phyloP scores from a whole-genome alignment of 2,113 vertebrate species.

The Stigmatopora argus region DNA sequence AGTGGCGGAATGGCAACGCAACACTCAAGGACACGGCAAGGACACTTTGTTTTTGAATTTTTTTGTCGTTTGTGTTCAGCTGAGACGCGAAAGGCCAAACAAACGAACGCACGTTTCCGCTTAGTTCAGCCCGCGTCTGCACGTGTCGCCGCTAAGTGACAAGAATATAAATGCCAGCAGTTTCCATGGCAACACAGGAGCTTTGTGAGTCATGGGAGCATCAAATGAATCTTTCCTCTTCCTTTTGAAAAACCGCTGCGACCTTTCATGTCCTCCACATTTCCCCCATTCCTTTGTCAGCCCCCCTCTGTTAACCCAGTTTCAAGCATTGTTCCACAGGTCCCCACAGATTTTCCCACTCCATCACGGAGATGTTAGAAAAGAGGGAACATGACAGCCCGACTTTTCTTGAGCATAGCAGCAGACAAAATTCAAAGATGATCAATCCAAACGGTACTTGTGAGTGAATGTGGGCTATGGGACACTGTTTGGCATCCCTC shows the following conservation, averaged over 20 bases:
- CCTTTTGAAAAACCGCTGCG: background rate
- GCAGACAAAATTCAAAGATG: slow-evolving; percentile 8
- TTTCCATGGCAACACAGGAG: slow-evolving; percentile 39
- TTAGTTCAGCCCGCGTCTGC: background rate
- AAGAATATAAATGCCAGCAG: slow-evolving; percentile 26
- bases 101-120: background rate
- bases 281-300: background rate
- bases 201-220: slow-evolving; percentile 27
- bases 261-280: background rate
- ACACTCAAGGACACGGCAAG: background rate
- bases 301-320: slow-evolving; percentile 28
- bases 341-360: slow-evolving; percentile 27
- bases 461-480: no score
- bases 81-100: background rate
- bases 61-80: background rate
- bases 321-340: slow-evolving; percentile 28
- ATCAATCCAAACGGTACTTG: no score
- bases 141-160: slow-evolving; percentile 7
- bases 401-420: slow-evolving; percentile 33
- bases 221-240: background rate
- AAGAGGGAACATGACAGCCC: slow-evolving; percentile 62
- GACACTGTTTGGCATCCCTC: no score
- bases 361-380: slow-evolving; percentile 42
- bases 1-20: background rate
- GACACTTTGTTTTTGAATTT: background rate